Evolutionary conservation across 2,888 invertebrate species (phyloP).

Genomic region (Argyra leucocephala): DNA sequence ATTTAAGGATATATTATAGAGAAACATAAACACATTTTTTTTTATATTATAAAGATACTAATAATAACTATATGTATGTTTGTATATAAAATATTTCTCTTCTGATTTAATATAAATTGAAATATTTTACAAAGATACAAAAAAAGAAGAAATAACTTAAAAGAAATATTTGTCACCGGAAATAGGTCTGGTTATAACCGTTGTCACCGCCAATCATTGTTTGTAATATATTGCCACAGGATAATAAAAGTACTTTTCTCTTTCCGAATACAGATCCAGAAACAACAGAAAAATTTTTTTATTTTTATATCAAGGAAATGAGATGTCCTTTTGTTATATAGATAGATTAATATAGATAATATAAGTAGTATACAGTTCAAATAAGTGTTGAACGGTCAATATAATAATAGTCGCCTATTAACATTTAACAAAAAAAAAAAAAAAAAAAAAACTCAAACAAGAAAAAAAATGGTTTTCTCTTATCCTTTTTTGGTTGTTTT

Average conservation of each 20-base stretch:
- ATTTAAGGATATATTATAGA: too few species aligned
- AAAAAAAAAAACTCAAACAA: too few species aligned
- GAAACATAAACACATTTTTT: too few species aligned
- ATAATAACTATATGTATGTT: too few species aligned
- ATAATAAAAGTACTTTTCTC: too few species aligned
- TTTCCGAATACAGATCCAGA: too few species aligned
- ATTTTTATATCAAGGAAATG: not conserved
- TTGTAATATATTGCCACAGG: not conserved
- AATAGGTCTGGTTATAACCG: not conserved
- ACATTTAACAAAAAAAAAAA: not conserved
- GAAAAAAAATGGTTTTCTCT: not conserved
- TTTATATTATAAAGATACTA: too few species aligned
- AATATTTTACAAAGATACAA: too few species aligned
- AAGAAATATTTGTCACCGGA: conserved; percentile 2
- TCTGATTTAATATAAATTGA: too few species aligned
- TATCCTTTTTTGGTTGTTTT: too few species aligned
- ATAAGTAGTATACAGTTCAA: not conserved
- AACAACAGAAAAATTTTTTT: not conserved
- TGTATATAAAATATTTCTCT: too few species aligned
- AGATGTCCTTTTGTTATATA: not conserved
- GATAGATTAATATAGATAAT: not conserved
- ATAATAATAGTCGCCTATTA: not conserved
- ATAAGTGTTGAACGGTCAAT: not conserved
- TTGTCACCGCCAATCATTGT: not conserved
- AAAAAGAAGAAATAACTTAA: not conserved